Evolutionary conservation across 2,113 vertebrate species (phyloP).

Genomic region (Suricata suricatta): DNA sequence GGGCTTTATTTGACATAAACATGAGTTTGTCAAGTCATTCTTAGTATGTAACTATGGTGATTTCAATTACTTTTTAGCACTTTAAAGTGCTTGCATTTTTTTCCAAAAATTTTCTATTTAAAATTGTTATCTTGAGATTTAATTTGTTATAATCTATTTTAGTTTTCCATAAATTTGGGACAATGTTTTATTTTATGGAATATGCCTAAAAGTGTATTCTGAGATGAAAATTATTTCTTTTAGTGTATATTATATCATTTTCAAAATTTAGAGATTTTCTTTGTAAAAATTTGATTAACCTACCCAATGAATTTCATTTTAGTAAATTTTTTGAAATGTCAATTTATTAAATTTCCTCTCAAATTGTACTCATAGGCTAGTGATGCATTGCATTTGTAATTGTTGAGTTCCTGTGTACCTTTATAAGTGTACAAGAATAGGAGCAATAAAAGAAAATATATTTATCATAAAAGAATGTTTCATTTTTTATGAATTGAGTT

Average conservation of each 20-base stretch:
- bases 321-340: background rate
- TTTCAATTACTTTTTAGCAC: background rate
- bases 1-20: slow-evolving; percentile 17
- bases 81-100: background rate
- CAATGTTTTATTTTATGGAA: background rate
- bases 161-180: background rate
- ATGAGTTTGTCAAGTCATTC: background rate
- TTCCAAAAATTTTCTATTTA: background rate
- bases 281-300: background rate
- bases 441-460: background rate
- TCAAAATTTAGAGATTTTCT: background rate
- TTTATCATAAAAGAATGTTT: background rate
- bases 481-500: background rate
- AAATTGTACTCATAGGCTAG: background rate
- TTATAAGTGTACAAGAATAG: background rate
- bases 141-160: background rate
- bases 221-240: background rate
- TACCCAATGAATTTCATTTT: background rate
- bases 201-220: background rate
- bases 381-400: background rate
- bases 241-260: background rate
- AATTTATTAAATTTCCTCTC: background rate
- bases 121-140: background rate
- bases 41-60: background rate
- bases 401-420: background rate